Conservation (phyloP, 2,113 vertebrate species). For the Thamnophis sirtalis region DNA sequence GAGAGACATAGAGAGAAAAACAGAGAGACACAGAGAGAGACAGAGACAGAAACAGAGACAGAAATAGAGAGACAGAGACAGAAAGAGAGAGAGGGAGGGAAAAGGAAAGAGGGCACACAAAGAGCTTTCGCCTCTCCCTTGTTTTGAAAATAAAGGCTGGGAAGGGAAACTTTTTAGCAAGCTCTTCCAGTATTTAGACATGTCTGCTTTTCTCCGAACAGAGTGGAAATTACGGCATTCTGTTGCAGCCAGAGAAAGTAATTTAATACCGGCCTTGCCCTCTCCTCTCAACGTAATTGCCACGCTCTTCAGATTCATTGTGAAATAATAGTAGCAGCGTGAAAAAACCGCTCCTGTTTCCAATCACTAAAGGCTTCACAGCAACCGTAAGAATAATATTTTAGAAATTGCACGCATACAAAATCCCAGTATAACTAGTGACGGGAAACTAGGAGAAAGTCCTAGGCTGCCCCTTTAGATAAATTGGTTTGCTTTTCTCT, state of each 20-base stretch:
- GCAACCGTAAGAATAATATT: fast-evolving
- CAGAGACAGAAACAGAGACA: no score
- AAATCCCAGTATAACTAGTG: neutral
- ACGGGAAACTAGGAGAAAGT: constrained; percentile 33
- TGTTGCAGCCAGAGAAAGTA: neutral
- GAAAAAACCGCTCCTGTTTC: neutral
- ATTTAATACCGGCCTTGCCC: neutral
- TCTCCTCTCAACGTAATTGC: constrained; percentile 16
- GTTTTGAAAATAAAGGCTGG: neutral
- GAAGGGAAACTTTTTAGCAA: neutral
- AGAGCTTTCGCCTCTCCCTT: neutral
- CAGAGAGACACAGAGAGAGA: no score
- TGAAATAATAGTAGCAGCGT: constrained; percentile 11
- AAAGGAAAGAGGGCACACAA: neutral
- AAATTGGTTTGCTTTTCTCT: neutral
- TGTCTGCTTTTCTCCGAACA: neutral
- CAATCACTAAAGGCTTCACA: neutral
- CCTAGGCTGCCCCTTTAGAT: neutral
- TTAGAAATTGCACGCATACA: neutral
- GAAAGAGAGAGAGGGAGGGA: no score
- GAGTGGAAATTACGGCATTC: neutral
- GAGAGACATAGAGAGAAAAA: no score
- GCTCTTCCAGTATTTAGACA: neutral
- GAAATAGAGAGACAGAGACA: no score
- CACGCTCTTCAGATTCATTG: constrained; percentile 34